A percentile compares a stretch with the other conserved stretches of the same genome.
These are phyloP conservation scores for Phalacrocorax pelagicus DNA, from an alignment of 2,113 vertebrate genomes.

Conservation along the genomic window DNA sequence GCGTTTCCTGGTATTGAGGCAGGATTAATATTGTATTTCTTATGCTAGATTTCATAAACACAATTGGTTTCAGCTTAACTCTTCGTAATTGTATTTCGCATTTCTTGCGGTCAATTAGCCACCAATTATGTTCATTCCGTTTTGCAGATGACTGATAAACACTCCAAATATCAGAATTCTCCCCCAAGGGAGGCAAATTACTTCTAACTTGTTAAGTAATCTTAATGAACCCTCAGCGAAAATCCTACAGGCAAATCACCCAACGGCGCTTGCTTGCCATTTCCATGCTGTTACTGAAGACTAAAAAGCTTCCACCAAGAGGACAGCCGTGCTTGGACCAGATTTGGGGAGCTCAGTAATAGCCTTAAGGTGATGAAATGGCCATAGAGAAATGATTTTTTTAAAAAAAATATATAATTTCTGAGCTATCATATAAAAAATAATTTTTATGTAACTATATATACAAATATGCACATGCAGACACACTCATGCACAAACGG, in stretches of 20 bases:
- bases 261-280: neutral
- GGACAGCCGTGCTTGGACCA: neutral
- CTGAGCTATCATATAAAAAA: neutral
- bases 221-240: neutral
- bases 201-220: neutral
- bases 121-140: slow-evolving; percentile 47
- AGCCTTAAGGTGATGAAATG: neutral
- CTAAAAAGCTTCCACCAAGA: neutral
- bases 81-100: slow-evolving; percentile 46
- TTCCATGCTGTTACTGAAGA: neutral
- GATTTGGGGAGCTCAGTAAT: neutral
- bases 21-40: slow-evolving; percentile 30
- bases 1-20: slow-evolving; percentile 26
- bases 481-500: neutral
- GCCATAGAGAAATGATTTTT: neutral
- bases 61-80: slow-evolving; percentile 51
- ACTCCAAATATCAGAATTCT: slow-evolving; percentile 32
- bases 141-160: slow-evolving; percentile 51
- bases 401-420: neutral
- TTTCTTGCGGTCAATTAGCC: slow-evolving; percentile 63
- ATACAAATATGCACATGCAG: fast-evolving
- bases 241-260: neutral
- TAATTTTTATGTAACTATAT: too few species aligned
- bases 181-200: slow-evolving; percentile 27
- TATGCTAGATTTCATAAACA: slow-evolving; percentile 54